Conservation (phyloP, 2,113 vertebrate genomes). For the Lonchura striata region DNA sequence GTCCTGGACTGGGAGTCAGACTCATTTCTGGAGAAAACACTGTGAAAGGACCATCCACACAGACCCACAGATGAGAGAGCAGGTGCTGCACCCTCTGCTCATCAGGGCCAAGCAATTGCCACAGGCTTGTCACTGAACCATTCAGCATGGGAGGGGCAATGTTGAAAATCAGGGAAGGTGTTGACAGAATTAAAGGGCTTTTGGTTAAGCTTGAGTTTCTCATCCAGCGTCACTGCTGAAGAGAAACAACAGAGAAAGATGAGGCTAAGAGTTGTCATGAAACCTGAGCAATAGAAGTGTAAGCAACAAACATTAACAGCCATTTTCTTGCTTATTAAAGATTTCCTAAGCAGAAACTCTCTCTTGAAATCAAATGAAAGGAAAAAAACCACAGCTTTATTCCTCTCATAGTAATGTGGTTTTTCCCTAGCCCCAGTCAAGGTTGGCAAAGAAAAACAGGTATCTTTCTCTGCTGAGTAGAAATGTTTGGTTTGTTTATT, state of each 20-base stretch:
- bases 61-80: not conserved
- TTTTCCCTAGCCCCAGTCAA: not conserved
- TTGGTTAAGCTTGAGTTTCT: not conserved
- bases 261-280: not conserved
- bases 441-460: not conserved
- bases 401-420: not conserved
- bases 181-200: not conserved
- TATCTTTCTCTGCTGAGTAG: not conserved
- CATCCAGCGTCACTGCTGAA: not conserved
- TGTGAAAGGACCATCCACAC: not conserved
- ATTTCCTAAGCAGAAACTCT: not conserved
- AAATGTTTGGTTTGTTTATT: conserved; percentile 5
- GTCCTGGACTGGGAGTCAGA: not conserved
- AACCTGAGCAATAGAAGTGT: not conserved
- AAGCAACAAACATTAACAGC: not conserved
- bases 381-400: not conserved
- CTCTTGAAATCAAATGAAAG: not conserved
- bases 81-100: not conserved
- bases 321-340: not conserved
- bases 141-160: not conserved
- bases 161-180: not conserved
- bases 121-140: not conserved
- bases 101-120: accelerated
- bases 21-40: not conserved
- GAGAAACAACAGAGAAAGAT: not conserved